Conservation (phyloP, 1,140 invertebrate genomes). For the Cotesia typhae region DNA sequence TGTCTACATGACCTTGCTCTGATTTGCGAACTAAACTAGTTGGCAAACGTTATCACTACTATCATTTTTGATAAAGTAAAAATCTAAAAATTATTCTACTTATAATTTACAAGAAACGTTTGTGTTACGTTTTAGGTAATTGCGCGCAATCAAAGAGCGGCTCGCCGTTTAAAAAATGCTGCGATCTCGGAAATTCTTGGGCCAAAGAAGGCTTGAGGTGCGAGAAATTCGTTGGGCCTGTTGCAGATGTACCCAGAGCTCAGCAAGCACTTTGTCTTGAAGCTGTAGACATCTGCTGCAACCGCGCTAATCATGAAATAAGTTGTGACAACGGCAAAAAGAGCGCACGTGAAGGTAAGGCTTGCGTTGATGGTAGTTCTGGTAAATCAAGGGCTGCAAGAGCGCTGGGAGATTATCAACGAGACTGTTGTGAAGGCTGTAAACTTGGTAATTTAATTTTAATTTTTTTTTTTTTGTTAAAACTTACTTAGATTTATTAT, state of each 20-base stretch:
- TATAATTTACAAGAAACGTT: no score
- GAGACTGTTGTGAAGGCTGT: slow-evolving; percentile 70
- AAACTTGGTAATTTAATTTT: slow-evolving; percentile 59
- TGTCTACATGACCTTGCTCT: no score
- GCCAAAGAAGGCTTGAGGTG: slow-evolving; percentile 63
- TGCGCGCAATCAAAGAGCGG: slow-evolving; percentile 53
- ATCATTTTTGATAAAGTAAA: no score
- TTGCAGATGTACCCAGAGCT: slow-evolving; percentile 57
- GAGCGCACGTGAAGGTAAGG: slow-evolving; percentile 60
- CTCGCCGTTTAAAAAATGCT: slow-evolving; percentile 65
- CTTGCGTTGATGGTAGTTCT: slow-evolving; percentile 48
- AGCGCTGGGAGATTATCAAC: slow-evolving; percentile 56
- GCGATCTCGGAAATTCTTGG: slow-evolving; percentile 64
- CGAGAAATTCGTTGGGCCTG: slow-evolving; percentile 61
- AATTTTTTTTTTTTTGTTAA: slow-evolving; percentile 2
- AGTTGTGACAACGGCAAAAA: slow-evolving; percentile 65
- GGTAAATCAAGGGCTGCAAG: slow-evolving; percentile 25
- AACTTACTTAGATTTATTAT: slow-evolving; percentile 3
- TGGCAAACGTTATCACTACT: no score
- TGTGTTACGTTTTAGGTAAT: background rate
- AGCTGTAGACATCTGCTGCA: slow-evolving; percentile 67
- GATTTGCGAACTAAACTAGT: no score
- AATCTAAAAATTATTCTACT: no score
- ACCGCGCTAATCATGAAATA: slow-evolving; percentile 54
- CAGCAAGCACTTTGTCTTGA: slow-evolving; percentile 66